Conservation (phyloP, 1,140 invertebrate species). For the Ylistrum balloti region DNA sequence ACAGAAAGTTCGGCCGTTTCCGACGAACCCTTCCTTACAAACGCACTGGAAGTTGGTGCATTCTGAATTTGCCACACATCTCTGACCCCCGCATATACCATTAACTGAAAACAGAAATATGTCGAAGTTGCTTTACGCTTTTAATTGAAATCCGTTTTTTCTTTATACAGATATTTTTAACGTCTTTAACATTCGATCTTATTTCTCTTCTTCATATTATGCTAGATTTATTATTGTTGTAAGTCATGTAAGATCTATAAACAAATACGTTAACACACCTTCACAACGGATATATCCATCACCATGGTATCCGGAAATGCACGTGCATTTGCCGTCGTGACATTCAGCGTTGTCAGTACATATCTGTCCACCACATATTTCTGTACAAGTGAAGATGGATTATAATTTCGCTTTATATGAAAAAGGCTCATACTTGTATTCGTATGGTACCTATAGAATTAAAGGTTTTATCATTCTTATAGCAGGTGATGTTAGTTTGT, state of each 20-base stretch:
- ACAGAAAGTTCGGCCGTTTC: conserved; percentile 49
- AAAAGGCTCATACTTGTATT: too few relatives aligned
- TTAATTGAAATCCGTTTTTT: too few relatives aligned
- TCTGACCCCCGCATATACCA: conserved; percentile 45
- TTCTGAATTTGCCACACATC: conserved; percentile 50
- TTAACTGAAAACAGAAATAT: not conserved
- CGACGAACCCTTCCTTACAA: conserved; percentile 51
- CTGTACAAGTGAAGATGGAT: not conserved
- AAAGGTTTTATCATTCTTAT: too few relatives aligned
- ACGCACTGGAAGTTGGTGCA: conserved; percentile 45
- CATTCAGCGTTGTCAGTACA: conserved; percentile 51
- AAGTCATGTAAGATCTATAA: too few relatives aligned
- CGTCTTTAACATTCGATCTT: too few relatives aligned
- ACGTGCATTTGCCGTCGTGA: conserved; percentile 45
- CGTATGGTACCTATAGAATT: too few relatives aligned
- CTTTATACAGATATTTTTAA: too few relatives aligned
- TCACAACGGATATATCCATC: conserved; percentile 53
- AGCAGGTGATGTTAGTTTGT: too few relatives aligned
- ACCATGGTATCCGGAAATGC: conserved; percentile 55
- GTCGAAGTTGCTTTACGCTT: too few relatives aligned
- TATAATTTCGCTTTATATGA: too few relatives aligned
- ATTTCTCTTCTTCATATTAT: too few relatives aligned
- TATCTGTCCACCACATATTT: conserved; percentile 45
- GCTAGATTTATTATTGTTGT: too few relatives aligned
- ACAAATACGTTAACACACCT: conserved; percentile 18